phyloP scores from a whole-genome alignment of 2,797 vertebrate genomes.

The Poeciliopsis presidionis region DNA sequence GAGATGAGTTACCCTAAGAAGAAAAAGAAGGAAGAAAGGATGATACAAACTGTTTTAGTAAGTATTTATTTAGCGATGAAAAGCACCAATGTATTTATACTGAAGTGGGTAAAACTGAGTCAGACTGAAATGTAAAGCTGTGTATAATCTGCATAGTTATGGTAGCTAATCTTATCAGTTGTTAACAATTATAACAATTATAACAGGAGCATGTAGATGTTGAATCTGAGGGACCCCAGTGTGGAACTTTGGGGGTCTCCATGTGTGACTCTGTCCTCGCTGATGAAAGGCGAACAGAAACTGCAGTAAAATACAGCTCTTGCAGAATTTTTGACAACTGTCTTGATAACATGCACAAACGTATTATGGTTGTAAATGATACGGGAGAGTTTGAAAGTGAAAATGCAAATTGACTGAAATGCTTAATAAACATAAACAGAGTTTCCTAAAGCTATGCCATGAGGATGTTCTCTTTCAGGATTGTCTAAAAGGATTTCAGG shows the following conservation, averaged over 20 bases:
- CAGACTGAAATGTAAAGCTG: neutral
- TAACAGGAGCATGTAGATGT: neutral
- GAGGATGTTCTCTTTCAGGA: too few relatives aligned
- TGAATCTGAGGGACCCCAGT: neutral
- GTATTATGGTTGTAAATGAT: too few relatives aligned
- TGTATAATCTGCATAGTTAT: neutral
- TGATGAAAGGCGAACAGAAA: neutral
- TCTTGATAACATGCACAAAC: neutral
- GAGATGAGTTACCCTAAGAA: neutral
- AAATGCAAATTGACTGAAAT: too few relatives aligned
- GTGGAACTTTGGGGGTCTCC: neutral
- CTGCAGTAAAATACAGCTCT: neutral
- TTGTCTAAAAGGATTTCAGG: too few relatives aligned
- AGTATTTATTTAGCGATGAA: neutral
- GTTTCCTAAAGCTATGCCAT: too few relatives aligned
- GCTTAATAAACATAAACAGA: too few relatives aligned
- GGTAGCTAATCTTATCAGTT: neutral
- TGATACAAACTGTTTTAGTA: neutral
- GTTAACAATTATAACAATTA: neutral
- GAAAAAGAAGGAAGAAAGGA: neutral
- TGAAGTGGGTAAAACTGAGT: neutral
- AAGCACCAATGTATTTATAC: neutral
- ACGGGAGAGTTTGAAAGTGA: too few relatives aligned
- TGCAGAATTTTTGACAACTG: neutral
- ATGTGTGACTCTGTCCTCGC: neutral